Conservation (phyloP, 2,888 invertebrate species). For the Nephrocerus scutellatus region DNA sequence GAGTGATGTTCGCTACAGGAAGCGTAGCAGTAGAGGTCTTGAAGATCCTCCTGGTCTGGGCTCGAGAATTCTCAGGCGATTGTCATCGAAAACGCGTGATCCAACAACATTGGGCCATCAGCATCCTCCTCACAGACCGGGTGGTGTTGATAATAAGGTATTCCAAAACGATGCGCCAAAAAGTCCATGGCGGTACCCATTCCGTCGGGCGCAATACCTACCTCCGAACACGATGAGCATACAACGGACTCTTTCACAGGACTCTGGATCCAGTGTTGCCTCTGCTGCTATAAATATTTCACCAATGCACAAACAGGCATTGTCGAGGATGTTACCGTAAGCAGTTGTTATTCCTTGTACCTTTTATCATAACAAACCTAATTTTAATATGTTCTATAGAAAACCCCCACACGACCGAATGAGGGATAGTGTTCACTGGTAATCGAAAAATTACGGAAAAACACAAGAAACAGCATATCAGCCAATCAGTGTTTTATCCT, state of each 20-base stretch:
- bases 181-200: slow-evolving; percentile 69
- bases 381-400: slow-evolving; percentile 27
- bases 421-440: slow-evolving; percentile 46
- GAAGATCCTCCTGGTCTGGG: slow-evolving; percentile 58
- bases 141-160: slow-evolving; percentile 62
- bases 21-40: slow-evolving; percentile 53
- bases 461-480: too few species aligned
- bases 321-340: slow-evolving; percentile 47
- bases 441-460: slow-evolving; percentile 28
- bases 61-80: slow-evolving; percentile 63
- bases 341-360: slow-evolving; percentile 15
- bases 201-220: slow-evolving; percentile 44
- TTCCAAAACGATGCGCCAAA: slow-evolving; percentile 63
- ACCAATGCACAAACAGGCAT: slow-evolving; percentile 43
- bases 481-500: too few species aligned
- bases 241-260: slow-evolving; percentile 54
- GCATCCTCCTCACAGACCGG: slow-evolving; percentile 19
- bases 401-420: slow-evolving; percentile 45
- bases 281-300: slow-evolving; percentile 50
- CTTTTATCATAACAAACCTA: not conserved
- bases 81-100: slow-evolving; percentile 65
- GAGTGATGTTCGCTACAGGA: slow-evolving; percentile 59
- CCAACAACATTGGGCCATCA: slow-evolving; percentile 20
- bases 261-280: slow-evolving; percentile 55
- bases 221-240: slow-evolving; percentile 46